Conservation (phyloP, 2,888 invertebrate species). For the Acanthosepion lycidas region DNA sequence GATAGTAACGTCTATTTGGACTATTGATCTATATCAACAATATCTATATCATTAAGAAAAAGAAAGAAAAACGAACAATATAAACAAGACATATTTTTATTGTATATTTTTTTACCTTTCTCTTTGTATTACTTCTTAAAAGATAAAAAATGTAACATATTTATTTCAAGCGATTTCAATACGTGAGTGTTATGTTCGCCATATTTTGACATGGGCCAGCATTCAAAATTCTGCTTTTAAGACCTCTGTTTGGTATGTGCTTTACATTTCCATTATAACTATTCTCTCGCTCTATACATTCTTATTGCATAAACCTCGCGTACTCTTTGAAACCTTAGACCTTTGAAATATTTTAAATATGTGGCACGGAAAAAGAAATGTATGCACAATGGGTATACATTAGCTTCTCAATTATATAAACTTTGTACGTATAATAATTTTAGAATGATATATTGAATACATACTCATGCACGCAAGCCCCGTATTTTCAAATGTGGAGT, state of each 20-base stretch:
- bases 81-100: not conserved
- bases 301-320: not conserved
- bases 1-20: not conserved
- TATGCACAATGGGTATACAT: not conserved
- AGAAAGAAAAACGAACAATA: not conserved
- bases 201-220: not conserved
- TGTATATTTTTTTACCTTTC: not conserved
- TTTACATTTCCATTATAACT: not conserved
- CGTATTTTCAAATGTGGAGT: too few relatives aligned
- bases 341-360: not conserved
- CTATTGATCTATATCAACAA: not conserved
- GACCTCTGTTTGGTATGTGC: not conserved
- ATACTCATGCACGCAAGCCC: too few relatives aligned
- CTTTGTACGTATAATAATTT: not conserved
- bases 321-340: not conserved
- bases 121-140: not conserved
- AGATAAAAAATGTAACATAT: not conserved
- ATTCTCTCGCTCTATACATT: not conserved
- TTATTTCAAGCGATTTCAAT: not conserved
- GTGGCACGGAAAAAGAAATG: not conserved
- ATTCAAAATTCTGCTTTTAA: not conserved
- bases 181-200: not conserved
- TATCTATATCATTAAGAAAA: too few relatives aligned
- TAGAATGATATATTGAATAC: not conserved
- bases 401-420: not conserved